Base-by-base conservation (phyloP, 2,888 invertebrate species). In the Autographa gamma region DNA sequence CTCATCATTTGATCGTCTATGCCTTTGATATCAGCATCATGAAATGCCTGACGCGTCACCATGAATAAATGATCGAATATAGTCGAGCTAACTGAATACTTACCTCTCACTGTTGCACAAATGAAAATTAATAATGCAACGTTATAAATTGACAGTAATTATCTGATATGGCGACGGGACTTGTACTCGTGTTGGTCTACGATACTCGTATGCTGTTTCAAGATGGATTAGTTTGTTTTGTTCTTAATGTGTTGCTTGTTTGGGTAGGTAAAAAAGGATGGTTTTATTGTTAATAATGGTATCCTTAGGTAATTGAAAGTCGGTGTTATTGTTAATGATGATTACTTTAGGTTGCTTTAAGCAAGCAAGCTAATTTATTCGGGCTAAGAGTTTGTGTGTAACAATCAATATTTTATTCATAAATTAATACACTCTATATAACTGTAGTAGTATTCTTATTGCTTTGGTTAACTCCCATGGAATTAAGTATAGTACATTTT, bases 51-150 rank as follows among this genome's bases (percentile, higher is more conserved):
- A 90, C 88, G 85, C 83, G 83, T 68, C 71, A 43, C 69, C 75
- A 89, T 93, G 91, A 91, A 93, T 93, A 91, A 91, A 86, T 92
- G 83, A 93, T 91, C 87, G 81, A 87, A 89, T 87, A 88, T 88
- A 89, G 87, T 90, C 87, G 83, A 83, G 43, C 71, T 89, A 89
- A 89, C 89, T 78, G 80, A 85, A 89, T 87, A 86, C 85, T 86
- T 86, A 85, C 74, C 70, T 69, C 68, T 60, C 67, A 79, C 60
- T 69, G 76, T 72, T 74, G 83, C 89, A 89, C 92, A 91, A 92
- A 92, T 92, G 92, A 91, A 90, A 91, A 92, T 93, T 92, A 93
- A 93, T 93, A 91, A 93, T 93, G 91, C 91, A 93, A 86, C 82
- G 85, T 88, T 86, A 91, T 91, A 93, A 93, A 93, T 93, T 93